Evolutionary conservation across 1,140 invertebrate genomes (phyloP).

Genomic region (Plectrocnemia conspersa): DNA sequence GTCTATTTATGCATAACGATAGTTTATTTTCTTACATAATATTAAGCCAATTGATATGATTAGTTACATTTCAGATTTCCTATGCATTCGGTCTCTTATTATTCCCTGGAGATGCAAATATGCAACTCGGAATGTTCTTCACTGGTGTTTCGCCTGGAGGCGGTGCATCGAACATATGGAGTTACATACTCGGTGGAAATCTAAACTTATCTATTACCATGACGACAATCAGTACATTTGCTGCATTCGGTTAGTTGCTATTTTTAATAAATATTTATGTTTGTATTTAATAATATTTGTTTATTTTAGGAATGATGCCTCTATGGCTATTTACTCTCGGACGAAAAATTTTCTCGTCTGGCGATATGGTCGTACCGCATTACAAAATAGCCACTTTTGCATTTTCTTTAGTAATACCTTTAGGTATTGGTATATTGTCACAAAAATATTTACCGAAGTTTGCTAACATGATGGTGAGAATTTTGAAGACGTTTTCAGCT

Average conservation of each 20-base stretch:
- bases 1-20: neutral
- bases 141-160: slow-evolving; percentile 87
- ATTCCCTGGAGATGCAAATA: slow-evolving; percentile 63
- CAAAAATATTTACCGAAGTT: slow-evolving; percentile 64
- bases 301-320: slow-evolving; percentile 80
- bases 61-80: slow-evolving; percentile 59
- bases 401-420: slow-evolving; percentile 73
- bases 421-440: slow-evolving; percentile 74
- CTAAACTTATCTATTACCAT: slow-evolving; percentile 86
- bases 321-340: slow-evolving; percentile 94
- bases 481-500: slow-evolving; percentile 82
- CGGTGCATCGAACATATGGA: slow-evolving; percentile 95
- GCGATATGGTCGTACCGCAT: slow-evolving; percentile 75
- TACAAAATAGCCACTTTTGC: slow-evolving; percentile 71
- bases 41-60: neutral
- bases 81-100: slow-evolving; percentile 69
- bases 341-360: slow-evolving; percentile 67
- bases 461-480: slow-evolving; percentile 65
- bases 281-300: slow-evolving; percentile 20
- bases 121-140: slow-evolving; percentile 86
- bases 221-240: slow-evolving; percentile 85
- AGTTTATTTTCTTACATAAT: neutral
- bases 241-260: slow-evolving; percentile 64
- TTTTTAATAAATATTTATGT: slow-evolving; percentile 12
- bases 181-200: slow-evolving; percentile 81